These are phyloP conservation scores for Arbacia lixula DNA, from an alignment of 53 echinoderm and acorn worm genomes.

Conservation along the genomic window DNA sequence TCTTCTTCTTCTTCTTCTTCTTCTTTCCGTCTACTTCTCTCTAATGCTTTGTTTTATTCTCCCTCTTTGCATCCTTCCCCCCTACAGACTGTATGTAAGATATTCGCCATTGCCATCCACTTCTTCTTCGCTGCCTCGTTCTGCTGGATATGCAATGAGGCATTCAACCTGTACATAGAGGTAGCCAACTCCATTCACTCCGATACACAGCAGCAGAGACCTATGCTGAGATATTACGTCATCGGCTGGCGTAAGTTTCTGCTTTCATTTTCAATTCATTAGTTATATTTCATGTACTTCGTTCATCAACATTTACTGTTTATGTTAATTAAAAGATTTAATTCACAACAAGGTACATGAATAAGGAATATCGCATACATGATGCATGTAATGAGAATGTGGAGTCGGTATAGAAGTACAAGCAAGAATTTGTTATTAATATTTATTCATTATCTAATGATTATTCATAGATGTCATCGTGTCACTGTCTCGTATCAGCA, in stretches of 20 bases:
- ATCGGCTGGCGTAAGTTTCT: constrained; percentile 98
- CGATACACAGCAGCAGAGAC: constrained; percentile 92
- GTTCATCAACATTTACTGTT: no score
- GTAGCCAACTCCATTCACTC: constrained; percentile 95
- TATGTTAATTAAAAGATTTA: no score
- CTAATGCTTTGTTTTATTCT: neutral
- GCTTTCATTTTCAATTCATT: neutral
- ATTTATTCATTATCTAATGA: no score
- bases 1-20: neutral
- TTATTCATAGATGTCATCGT: no score
- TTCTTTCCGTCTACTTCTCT: neutral
- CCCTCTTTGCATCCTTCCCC: neutral
- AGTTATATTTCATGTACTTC: no score
- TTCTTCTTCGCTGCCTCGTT: constrained; percentile 85
- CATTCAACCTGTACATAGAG: constrained; percentile 94
- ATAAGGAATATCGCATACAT: no score
- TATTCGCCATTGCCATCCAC: constrained; percentile 85
- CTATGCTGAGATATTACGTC: constrained; percentile 95
- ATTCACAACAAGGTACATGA: no score
- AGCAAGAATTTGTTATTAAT: no score
- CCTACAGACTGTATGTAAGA: constrained; percentile 77
- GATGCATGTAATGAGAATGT: no score
- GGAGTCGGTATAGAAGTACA: no score
- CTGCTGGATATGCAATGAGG: constrained; percentile 97
- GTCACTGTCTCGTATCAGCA: no score